Base-by-base conservation (phyloP, 2,113 vertebrate species). In the Brachyhypopomus occidentalis region DNA sequence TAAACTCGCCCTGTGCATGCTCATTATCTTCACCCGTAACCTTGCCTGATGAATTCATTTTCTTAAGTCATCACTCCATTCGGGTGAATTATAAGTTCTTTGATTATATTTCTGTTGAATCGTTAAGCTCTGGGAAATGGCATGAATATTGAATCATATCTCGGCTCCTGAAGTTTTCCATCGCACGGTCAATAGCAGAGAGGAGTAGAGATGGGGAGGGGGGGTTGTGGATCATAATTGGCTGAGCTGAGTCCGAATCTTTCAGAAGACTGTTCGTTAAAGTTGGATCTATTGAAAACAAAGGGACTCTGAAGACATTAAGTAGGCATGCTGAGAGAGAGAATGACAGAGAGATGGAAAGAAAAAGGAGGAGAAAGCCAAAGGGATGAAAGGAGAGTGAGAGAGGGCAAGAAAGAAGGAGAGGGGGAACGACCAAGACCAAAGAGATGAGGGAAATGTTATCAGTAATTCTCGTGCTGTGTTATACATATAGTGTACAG, bases 141-240 rank as follows among this genome's bases (percentile, higher is more conserved):
- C 45, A 64, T 64, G 62, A 64, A 64, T 30, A 64, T 30, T 64
- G 62, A 64, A 64, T 60, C 58, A 20, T 60, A 22, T 60, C 58
- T 60, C n/a, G n/a, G 58, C 20, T 58, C 64, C 38, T 17, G 7
- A 4, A 41, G 5, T 70, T 70, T 22, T 12, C 66, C 19, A 20
- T 70, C 20, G 20, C 11, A 41, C 66, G 12, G 20, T 70, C 34
- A 38, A 19, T n/a, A 38, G 2, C 66, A 41, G 41, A 19, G 19
- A 16, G 20, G 20, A 70, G 66, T 22, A 3, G 34, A 41, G 64
- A 22, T 2, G 36, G 30, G 30, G 34, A 11, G 11, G 66, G 66
- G 11, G 20, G 20, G n/a, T 41, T 19, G 4, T 12, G 20, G 66
- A 70, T 70, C 38, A 70, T 70, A 70, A 70, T 12, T 70, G 36